These are phyloP conservation scores for Pecten maximus DNA, from an alignment of 2,888 invertebrate genomes.

Conservation along the genomic window DNA sequence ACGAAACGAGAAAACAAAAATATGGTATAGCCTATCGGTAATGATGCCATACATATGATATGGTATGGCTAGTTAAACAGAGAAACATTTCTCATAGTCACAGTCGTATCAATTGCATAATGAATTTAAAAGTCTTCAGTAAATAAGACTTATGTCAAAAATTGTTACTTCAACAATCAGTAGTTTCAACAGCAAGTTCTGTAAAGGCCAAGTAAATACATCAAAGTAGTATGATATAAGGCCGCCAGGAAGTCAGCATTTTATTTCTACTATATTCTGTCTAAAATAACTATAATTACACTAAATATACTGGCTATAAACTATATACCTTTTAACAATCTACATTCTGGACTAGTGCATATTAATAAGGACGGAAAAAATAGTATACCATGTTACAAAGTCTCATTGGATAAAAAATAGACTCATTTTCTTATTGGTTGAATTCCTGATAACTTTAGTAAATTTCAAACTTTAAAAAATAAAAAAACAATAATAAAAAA, in stretches of 20 bases:
- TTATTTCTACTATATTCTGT: neutral
- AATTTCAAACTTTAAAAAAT: no score
- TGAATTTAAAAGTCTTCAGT: no score
- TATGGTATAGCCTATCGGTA: neutral
- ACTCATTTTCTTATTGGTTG: no score
- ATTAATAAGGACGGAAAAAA: neutral
- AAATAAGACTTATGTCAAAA: neutral
- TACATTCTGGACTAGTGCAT: neutral
- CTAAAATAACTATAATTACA: neutral
- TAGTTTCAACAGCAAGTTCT: neutral
- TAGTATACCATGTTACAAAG: neutral
- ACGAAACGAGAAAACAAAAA: constrained; percentile 5
- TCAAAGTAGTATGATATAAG: neutral
- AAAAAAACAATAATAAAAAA: no score
- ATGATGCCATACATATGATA: neutral
- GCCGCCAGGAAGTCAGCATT: neutral
- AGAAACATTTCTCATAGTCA: neutral
- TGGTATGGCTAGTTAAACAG: neutral
- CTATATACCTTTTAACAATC: neutral
- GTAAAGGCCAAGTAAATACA: neutral
- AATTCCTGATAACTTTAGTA: no score
- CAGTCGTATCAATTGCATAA: neutral
- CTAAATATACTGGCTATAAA: neutral
- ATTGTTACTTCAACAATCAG: neutral
- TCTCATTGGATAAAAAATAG: neutral